Base-by-base conservation (phyloP, 2,888 invertebrate species). In the Stictocephala bisonia region DNA sequence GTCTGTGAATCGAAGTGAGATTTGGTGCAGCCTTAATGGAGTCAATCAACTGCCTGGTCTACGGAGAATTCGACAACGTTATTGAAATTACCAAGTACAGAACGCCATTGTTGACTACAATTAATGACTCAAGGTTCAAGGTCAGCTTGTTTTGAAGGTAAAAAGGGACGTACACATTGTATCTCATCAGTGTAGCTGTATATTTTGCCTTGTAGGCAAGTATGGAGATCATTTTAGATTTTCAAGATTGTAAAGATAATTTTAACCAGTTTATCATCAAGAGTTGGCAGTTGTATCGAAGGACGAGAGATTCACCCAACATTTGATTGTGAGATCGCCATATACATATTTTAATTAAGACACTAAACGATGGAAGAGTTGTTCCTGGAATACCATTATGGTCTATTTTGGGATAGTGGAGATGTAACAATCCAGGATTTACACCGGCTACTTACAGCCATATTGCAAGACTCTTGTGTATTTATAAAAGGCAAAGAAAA, bases 61-160 rank as follows among this genome's bases (percentile, higher is more conserved):
- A 80, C 60, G 77, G 79, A 0, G 81, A 81, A 71, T 81, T 78
- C 50, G 79, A 81, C 44, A 81, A 80, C 73, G 51, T 81, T n/a
- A 69, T 82, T 15, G 79, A 82, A 71, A 79, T 81, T 6, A 79
- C 80, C 53, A 66, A 78, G 31, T 56, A 75, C 1, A 70, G 79
- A 7, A n/a, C n/a, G n/a, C n/a, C n/a, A n/a, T n/a, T n/a, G n/a
- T n/a, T n/a, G n/a, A n/a, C n/a, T n/a, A n/a, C n/a, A n/a, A n/a
- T 72, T 78, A 7, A 75, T 75, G 29, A 70, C 71, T 15, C 76
- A 78, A 18, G 15, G 9, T 9, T 6, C 9, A n/a, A 3, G 3
- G 6, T 22, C 13, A 22, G 22, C 22, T 11, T 48, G 15, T 48
- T 48, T 1, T 31, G 13, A 2, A n/a, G 27, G 13, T 15, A 22